Evolutionary conservation across 2,113 vertebrate genomes (phyloP), one percentile per base, ranked within the genome.

Genomic region (Hyaena hyaena): DNA sequence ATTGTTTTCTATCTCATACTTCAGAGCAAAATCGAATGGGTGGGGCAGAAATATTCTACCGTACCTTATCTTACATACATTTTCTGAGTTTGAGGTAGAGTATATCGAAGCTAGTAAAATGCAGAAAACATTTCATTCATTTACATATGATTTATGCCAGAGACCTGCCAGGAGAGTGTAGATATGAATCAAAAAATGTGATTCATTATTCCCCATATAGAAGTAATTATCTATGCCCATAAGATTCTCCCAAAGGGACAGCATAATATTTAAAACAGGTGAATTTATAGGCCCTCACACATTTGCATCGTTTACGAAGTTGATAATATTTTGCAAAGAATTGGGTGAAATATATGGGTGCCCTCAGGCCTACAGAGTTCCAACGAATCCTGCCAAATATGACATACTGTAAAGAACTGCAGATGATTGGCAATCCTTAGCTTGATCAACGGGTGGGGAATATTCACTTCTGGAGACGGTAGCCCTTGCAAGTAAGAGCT

Each of bases 251-350:
- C 94, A 98, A 97, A 98, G 97, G 97, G 96, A 97, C 94, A 97
- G 82, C 74, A 61, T 95, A 95, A 94, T 96, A 98, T 96, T 97
- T 98, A 97, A 96, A 96, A 97, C 66, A 86, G 97, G 43, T 97
- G 97, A 98, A 98, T 97, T 98, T 98, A 98, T 98, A 98, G 95
- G 96, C 97, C 97, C 88, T 92, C 39, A 94, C 90, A 98, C 97
- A 97, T 77, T 96, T 91, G 95, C 31, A 66, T 97, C 35, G 85
- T 93, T 89, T 76, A 93, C 74, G 96, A 98, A 97, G 93, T 84
- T 21, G 97, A 96, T 53, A 97, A 95, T 96, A 90, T 97, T 84
- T 90, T 84, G n/a, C 97, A 92, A 98, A 95, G 97, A 96, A 45
- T 28, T 61, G 48, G 73, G 58, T 83, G 83, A 55, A 96, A 92